Percentiles rank a stretch among this genome's conserved stretches.
phyloP scores from a whole-genome alignment of 2,888 invertebrate genomes.

The Coenonympha glycerion region DNA sequence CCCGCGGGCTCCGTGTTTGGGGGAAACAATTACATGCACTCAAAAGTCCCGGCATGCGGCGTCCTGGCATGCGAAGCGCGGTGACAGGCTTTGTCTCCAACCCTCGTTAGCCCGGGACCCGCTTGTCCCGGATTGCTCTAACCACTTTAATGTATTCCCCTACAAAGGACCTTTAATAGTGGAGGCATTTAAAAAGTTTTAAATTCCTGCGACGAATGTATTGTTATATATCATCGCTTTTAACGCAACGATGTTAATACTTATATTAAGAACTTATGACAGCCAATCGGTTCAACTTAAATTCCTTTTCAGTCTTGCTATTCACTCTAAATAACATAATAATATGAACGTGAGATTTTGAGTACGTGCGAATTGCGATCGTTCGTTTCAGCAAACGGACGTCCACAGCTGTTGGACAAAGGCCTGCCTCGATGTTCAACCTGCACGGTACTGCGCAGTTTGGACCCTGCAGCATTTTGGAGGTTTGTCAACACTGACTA shows the following conservation, averaged over 20 bases:
- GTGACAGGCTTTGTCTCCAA: slow-evolving; percentile 24
- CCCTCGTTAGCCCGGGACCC: slow-evolving; percentile 13
- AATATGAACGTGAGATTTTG: no score
- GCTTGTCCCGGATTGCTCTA: slow-evolving; percentile 5
- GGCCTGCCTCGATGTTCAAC: no score
- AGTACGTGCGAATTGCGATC: no score
- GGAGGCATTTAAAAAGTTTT: slow-evolving; percentile 11
- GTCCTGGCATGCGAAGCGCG: slow-evolving; percentile 13
- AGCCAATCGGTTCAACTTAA: no score
- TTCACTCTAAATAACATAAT: background rate
- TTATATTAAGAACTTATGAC: no score
- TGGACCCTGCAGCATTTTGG: no score
- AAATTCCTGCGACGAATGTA: slow-evolving; percentile 2
- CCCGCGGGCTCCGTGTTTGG: slow-evolving; percentile 2
- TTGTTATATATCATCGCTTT: no score
- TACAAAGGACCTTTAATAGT: slow-evolving; percentile 8
- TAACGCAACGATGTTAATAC: background rate
- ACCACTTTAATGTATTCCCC: slow-evolving; percentile 6
- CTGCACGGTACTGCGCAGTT: no score
- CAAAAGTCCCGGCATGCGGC: slow-evolving; percentile 29
- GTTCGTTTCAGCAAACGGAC: no score
- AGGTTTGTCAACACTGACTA: no score
- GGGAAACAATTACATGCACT: slow-evolving; percentile 20
- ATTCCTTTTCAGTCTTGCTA: background rate
- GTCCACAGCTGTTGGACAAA: no score